Conservation (phyloP, 2,888 invertebrate genomes). For the Nephrocerus scutellatus region DNA sequence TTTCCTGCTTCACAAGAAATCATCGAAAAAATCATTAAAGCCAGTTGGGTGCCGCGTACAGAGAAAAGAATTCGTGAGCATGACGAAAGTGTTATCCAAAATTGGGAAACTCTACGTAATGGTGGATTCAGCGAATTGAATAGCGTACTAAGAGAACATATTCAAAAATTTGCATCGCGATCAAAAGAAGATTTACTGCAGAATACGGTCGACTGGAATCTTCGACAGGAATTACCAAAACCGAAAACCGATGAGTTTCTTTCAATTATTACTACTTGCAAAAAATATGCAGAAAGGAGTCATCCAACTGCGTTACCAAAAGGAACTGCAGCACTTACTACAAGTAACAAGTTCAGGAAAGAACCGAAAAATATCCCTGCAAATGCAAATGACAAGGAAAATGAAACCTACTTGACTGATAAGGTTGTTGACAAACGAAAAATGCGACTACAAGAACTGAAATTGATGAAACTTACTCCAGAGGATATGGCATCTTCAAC, state of each 20-base stretch:
- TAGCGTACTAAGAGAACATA: constrained; percentile 54
- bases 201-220: constrained; percentile 21
- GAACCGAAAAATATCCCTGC: constrained; percentile 33
- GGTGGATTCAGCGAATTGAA: constrained; percentile 48
- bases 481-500: background rate
- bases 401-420: constrained; percentile 37
- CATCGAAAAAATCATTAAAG: constrained; percentile 56
- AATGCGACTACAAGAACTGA: constrained; percentile 37
- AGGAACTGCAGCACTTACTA: background rate
- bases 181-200: constrained; percentile 45
- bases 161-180: constrained; percentile 60
- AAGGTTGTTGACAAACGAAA: constrained; percentile 32
- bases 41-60: constrained; percentile 58
- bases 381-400: constrained; percentile 18
- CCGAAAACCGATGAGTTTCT: constrained; percentile 36
- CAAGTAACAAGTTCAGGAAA: background rate
- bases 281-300: constrained; percentile 21
- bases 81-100: constrained; percentile 59
- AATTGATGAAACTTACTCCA: constrained; percentile 24
- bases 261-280: constrained; percentile 32
- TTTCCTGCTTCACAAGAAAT: constrained; percentile 61
- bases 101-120: constrained; percentile 61
- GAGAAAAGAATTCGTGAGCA: constrained; percentile 56
- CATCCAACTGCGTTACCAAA: too few relatives aligned
- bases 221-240: constrained; percentile 28